A percentile compares a stretch with the other conserved stretches of the same genome.
Conservation (phyloP, 2,888 invertebrate genomes). For the Drosophila lacicola region DNA sequence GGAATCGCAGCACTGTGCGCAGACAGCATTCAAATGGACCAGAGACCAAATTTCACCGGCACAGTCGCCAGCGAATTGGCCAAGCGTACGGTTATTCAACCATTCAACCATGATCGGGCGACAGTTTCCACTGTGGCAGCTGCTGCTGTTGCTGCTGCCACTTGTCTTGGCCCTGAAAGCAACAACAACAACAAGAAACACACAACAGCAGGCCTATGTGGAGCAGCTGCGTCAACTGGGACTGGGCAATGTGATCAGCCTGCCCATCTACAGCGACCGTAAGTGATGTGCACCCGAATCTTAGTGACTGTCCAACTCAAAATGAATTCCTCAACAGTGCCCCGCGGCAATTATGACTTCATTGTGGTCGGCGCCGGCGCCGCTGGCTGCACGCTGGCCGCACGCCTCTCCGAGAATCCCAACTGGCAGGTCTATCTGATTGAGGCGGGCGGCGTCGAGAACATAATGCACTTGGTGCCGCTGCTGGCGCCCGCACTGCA, state of each 20-base stretch:
- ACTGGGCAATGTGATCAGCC: conserved; percentile 68
- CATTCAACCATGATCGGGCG: conserved; percentile 32
- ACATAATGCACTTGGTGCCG: conserved; percentile 81
- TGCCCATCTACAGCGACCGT: conserved; percentile 77
- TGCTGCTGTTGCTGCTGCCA: conserved; percentile 8
- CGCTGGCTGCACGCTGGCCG: conserved; percentile 88
- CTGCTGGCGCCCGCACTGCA: conserved; percentile 80
- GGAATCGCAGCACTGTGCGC: conserved; percentile 49
- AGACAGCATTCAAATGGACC: conserved; percentile 38
- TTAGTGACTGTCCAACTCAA: not conserved
- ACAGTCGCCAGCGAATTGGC: conserved; percentile 43
- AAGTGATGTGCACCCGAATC: conserved; percentile 34
- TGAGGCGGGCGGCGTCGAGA: conserved; percentile 86
- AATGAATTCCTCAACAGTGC: conserved; percentile 86
- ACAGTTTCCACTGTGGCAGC: not conserved
- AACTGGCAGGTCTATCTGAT: conserved; percentile 86
- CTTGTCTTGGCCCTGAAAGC: conserved; percentile 16
- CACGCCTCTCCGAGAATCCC: conserved; percentile 84
- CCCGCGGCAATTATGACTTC: conserved; percentile 90
- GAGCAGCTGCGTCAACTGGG: conserved; percentile 62
- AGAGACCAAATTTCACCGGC: conserved; percentile 31
- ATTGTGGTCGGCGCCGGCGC: conserved; percentile 94
- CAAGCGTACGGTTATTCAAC: conserved; percentile 42
- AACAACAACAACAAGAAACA: not conserved
- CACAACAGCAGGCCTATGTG: conserved; percentile 19